Evolutionary conservation across 2,113 vertebrate genomes (phyloP).

Genomic region (Lucifuga dentata): DNA sequence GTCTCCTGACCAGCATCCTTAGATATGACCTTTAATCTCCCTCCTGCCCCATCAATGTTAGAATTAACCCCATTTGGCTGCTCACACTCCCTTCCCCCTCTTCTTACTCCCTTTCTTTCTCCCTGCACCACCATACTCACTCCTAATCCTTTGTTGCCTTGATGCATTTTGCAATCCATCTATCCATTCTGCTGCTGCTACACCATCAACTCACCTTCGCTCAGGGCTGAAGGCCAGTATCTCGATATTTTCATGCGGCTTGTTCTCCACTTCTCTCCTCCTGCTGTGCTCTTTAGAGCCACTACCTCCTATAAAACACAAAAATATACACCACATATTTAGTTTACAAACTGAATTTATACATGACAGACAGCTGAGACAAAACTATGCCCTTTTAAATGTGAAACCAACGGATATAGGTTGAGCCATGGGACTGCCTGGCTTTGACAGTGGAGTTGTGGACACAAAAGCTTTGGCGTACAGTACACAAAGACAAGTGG

Average conservation of each 20-base stretch:
- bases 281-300: constrained; percentile 73
- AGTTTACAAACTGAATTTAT: no score
- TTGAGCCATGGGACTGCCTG: background rate
- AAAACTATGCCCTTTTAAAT: no score
- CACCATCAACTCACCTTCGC: constrained; percentile 83
- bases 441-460: constrained; percentile 32
- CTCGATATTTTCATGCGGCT: constrained; percentile 67
- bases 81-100: background rate
- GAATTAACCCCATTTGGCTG: background rate
- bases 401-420: no score
- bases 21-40: no score
- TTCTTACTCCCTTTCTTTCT: background rate
- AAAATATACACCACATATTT: constrained; percentile 14
- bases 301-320: constrained; percentile 60
- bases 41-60: no score
- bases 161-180: background rate
- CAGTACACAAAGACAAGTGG: constrained; percentile 28
- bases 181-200: background rate
- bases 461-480: constrained; percentile 40
- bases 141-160: no score
- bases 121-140: no score
- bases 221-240: constrained; percentile 86
- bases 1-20: background rate
- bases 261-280: constrained; percentile 65
- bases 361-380: no score